These are phyloP conservation scores for Macquaria australasica DNA, from an alignment of 2,113 vertebrate species.

Conservation along the genomic window DNA sequence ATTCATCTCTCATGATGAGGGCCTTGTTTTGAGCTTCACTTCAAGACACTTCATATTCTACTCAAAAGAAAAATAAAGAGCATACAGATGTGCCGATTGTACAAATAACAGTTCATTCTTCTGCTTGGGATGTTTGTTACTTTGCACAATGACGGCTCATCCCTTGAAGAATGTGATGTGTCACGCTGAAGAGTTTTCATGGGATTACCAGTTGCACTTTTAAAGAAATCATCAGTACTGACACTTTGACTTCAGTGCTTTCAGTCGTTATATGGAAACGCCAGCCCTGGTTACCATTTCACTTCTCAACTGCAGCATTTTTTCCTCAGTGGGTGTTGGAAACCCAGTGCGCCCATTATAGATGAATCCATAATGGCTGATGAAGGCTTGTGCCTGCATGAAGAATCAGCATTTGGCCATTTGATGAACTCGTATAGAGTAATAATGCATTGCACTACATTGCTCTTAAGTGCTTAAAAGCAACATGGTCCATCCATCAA, in stretches of 20 bases:
- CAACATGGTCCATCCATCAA: slow-evolving; percentile 36
- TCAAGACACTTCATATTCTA: not conserved
- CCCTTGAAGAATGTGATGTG: not conserved
- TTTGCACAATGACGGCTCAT: slow-evolving; percentile 11
- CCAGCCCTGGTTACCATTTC: slow-evolving; percentile 43
- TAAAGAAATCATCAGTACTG: not conserved
- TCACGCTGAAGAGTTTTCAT: slow-evolving; percentile 16
- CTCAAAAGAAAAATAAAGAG: not conserved
- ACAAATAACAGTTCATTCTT: slow-evolving; percentile 30
- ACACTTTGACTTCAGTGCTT: not conserved
- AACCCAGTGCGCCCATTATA: slow-evolving; percentile 26
- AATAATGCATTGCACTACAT: slow-evolving; percentile 31
- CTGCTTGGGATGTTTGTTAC: slow-evolving; percentile 15
- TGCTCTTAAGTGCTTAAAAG: slow-evolving; percentile 43
- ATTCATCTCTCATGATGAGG: slow-evolving; percentile 79
- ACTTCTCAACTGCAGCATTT: slow-evolving; percentile 44
- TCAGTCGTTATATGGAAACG: not conserved
- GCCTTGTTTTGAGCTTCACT: not conserved
- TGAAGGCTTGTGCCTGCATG: slow-evolving; percentile 69
- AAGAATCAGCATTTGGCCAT: slow-evolving; percentile 40
- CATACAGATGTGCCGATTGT: slow-evolving; percentile 4
- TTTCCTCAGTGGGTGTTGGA: slow-evolving; percentile 4
- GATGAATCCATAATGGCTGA: slow-evolving; percentile 46
- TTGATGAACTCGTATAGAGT: slow-evolving; percentile 10
- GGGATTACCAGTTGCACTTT: not conserved